Percentiles rank a stretch among this genome's conserved stretches.
Conservation (phyloP, 2,113 vertebrate genomes). For the Tragelaphus buxtoni region DNA sequence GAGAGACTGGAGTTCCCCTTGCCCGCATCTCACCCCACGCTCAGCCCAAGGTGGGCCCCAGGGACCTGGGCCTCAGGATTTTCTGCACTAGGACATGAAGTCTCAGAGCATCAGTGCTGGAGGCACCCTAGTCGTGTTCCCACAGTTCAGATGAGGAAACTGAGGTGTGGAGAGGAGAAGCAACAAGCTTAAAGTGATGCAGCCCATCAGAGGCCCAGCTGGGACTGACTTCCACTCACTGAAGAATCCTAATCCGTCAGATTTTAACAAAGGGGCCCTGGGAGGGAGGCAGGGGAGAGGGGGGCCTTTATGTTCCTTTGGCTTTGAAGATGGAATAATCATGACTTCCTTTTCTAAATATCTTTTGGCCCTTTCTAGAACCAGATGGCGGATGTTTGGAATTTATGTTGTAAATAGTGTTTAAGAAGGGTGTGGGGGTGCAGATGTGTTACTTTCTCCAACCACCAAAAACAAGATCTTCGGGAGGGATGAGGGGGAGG, state of each 20-base stretch:
- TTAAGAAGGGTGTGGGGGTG: conserved; percentile 39
- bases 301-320: conserved; percentile 46
- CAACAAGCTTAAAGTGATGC: neutral
- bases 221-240: neutral
- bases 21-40: neutral
- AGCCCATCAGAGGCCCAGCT: neutral
- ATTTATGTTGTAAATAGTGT: conserved; percentile 72
- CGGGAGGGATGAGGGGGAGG: neutral
- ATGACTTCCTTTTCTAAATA: conserved; percentile 70
- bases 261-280: neutral
- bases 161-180: neutral
- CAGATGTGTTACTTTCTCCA: conserved; percentile 58
- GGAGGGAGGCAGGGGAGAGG: conserved; percentile 22
- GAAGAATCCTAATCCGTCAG: neutral
- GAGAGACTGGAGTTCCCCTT: neutral
- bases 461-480: conserved; percentile 24
- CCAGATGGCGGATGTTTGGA: conserved; percentile 79
- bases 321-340: conserved; percentile 68
- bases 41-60: neutral
- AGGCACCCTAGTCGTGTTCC: neutral
- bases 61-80: neutral
- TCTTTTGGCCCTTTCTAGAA: conserved; percentile 69
- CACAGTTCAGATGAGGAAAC: neutral
- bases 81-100: neutral
- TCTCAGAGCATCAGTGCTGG: neutral